Percentiles rank a stretch among this genome's conserved stretches.
These are phyloP conservation scores for Drosophila sproati DNA, from an alignment of 1,140 invertebrate species.

Conservation along the genomic window DNA sequence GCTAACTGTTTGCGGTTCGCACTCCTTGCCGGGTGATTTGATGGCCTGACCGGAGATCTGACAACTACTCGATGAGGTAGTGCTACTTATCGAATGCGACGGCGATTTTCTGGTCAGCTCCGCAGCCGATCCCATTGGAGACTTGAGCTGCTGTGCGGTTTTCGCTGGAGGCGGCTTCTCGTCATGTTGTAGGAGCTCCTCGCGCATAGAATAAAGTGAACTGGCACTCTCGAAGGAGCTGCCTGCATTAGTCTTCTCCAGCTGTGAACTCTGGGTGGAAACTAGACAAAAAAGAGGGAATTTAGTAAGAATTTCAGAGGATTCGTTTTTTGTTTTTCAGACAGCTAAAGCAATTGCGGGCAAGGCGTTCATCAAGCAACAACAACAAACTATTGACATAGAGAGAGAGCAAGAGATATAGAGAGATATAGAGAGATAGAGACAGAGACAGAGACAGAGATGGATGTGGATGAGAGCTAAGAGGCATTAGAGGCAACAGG, in stretches of 20 bases:
- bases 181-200: constrained; percentile 86
- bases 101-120: constrained; percentile 78
- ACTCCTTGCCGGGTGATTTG: constrained; percentile 61
- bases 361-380: constrained; percentile 74
- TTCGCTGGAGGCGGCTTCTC: constrained; percentile 47
- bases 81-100: constrained; percentile 86
- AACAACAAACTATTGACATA: constrained; percentile 73
- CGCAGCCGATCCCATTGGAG: constrained; percentile 56
- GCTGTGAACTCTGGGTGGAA: constrained; percentile 85
- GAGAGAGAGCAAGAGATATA: constrained; percentile 26
- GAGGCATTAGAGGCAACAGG: constrained; percentile 16
- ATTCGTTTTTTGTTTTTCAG: background rate
- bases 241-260: constrained; percentile 88
- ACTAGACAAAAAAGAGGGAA: constrained; percentile 41
- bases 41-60: constrained; percentile 86
- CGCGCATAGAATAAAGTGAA: constrained; percentile 90
- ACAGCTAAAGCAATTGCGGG: constrained; percentile 74
- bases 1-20: constrained; percentile 61
- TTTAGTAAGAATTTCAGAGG: background rate
- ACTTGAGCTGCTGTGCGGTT: constrained; percentile 39
- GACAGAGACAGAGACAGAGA: constrained; percentile 14
- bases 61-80: constrained; percentile 88
- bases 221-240: constrained; percentile 93
- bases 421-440: constrained; percentile 26
- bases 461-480: constrained; percentile 46